phyloP scores from a whole-genome alignment of 2,888 invertebrate genomes.

The Pristionchus arcanus region DNA sequence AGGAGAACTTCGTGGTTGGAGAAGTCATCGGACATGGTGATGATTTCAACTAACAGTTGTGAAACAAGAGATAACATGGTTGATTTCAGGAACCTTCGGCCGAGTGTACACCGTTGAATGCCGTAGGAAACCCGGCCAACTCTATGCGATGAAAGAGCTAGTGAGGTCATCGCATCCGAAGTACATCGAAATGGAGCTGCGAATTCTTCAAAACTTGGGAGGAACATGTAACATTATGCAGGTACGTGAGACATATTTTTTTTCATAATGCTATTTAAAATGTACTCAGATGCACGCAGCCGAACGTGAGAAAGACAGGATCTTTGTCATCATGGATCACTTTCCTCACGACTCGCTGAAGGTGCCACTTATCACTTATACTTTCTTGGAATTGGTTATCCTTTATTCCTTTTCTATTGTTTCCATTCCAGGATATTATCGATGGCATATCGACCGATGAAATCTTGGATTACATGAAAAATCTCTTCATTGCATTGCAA shows the following conservation, averaged over 20 bases:
- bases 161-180: constrained; percentile 59
- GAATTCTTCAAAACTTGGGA: constrained; percentile 57
- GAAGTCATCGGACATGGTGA: constrained; percentile 62
- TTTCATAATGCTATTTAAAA: background rate
- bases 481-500: constrained; percentile 87
- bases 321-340: constrained; percentile 92
- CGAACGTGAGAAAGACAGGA: constrained; percentile 84
- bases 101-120: constrained; percentile 64
- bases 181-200: constrained; percentile 60
- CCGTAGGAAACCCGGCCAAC: constrained; percentile 55
- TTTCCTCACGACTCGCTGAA: constrained; percentile 89
- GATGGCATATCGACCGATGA: constrained; percentile 83
- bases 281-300: constrained; percentile 59
- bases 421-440: constrained; percentile 66
- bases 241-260: background rate
- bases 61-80: background rate
- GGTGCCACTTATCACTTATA: constrained; percentile 81
- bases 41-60: constrained; percentile 7
- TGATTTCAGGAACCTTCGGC: constrained; percentile 63
- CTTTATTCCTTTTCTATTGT: background rate
- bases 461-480: constrained; percentile 88
- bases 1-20: constrained; percentile 63
- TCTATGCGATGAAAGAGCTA: constrained; percentile 65
- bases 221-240: constrained; percentile 59
- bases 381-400: too few relatives aligned